These are phyloP conservation scores for Callosobruchus maculatus DNA, from an alignment of 2,888 invertebrate genomes.

Conservation along the genomic window DNA sequence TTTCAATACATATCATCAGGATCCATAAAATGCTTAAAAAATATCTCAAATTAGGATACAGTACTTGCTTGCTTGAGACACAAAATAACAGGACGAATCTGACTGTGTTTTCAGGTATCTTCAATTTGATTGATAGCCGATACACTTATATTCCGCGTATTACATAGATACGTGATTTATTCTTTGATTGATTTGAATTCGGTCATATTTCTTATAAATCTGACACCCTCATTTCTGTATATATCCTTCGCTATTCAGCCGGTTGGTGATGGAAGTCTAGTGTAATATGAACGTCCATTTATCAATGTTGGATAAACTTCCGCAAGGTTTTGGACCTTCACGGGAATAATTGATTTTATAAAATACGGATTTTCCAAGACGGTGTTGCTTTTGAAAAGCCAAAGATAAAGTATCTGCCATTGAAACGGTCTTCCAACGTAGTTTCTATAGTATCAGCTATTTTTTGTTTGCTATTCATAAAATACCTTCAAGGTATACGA, in stretches of 20 bases:
- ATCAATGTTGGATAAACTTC: background rate
- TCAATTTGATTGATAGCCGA: background rate
- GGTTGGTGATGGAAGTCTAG: background rate
- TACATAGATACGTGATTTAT: background rate
- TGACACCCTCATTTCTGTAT: background rate
- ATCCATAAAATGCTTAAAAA: no score
- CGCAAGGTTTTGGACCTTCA: background rate
- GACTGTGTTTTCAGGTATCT: background rate
- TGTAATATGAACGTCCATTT: background rate
- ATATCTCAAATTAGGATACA: no score
- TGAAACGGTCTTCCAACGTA: background rate
- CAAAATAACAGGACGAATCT: no score
- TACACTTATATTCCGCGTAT: background rate
- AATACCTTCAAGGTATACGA: no score
- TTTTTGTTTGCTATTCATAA: background rate
- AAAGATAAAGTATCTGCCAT: background rate
- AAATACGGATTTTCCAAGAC: background rate
- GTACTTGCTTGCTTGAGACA: no score
- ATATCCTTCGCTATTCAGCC: background rate
- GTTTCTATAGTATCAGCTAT: background rate
- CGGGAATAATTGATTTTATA: background rate
- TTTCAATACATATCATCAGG: no score
- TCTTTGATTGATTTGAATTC: background rate
- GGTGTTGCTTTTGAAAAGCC: background rate
- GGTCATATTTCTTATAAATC: background rate